Evolutionary conservation across 2,113 vertebrate species (phyloP), one percentile per base, ranked within the genome.

Genomic region (Anthoscopus minutus): DNA sequence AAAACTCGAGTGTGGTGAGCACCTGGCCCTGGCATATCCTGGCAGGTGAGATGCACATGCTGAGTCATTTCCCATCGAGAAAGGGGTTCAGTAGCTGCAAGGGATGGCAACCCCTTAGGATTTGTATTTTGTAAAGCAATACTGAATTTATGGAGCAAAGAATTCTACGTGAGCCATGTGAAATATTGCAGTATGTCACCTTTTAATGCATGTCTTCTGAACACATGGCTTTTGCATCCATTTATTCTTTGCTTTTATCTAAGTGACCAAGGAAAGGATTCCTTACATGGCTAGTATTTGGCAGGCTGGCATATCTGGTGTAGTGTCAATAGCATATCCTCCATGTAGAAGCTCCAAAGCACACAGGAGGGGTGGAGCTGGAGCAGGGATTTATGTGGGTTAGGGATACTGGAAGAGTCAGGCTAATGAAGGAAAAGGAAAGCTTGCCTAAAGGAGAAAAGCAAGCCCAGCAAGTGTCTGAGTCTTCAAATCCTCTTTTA

Each of bases 401-500:
- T 92, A 50, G 45, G 66, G 24, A 40, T 47, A 42, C 31, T 74
- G 62, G 42, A 54, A 87, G 33, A 71, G n/a, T 60, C 51, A 82
- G 51, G 65, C 40, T 86, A 80, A 83, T 1, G 28, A 80, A 92
- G 74, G 40, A 74, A 71, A 74, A 15, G 15, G n/a, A 38, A 65
- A 91, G 61, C 7, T 79, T 74, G 56, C 60, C 74, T 9, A 7
- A 33, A 81, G 67, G 81, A 72, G 57, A 54, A 45, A n/a, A 92
- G 30, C 45, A 73, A 94, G 31, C 28, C 56, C 76, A 89, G 66
- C 33, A 80, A 88, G 60, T 48, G n/a, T 64, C 50, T 74, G 45
- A 88, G 54, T 80, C 45, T 91, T 83, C 95, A 88, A 94, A 95
- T 72, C 24, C 30, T 94, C 62, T 88, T 89, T 94, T 88, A 74